Evolutionary conservation across 2,888 invertebrate species (phyloP), one percentile per base, ranked within the genome.

Genomic region (Tiliacea citrago): DNA sequence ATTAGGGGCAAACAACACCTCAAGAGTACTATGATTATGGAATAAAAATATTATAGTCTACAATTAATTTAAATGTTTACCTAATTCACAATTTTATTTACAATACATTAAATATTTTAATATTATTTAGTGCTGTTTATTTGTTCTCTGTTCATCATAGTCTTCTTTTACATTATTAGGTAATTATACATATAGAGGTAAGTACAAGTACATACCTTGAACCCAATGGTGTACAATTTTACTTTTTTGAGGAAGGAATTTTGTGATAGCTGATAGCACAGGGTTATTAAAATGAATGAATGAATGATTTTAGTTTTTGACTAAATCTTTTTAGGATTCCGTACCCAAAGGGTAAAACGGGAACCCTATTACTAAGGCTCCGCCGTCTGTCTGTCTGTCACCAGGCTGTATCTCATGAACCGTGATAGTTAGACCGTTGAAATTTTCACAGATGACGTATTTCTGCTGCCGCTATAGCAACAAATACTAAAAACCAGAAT

Each of bases 1-100:
- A 87, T 92, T 49, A 88, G 84, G 67, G 93, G 93, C 10, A 90
- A 84, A 66, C 87, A 79, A n/a, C 88, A 89, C 66, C 75, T 49
- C 5, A 74, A 77, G 35, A 80, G 35, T 79, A 47, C 21, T 24
- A 29, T 21, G 9, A 66, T 8, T 39, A 62, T 57, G 13, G 16
- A 73, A 35, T 35, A 35, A 55, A 69, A 57, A 24, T 39, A 13
- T 24, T 2, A 51, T 47, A n/a, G 18, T 9, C 47, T 24, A 9
- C 1, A 24, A 29, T 73, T 24, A n/a, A 29, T 18, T 55, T 55
- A 13, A 0, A 0, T 24, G 21, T 39, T 21, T 35, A 21, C 24
- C 2, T 35, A 21, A 6, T 35, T 18, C 21, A 49, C 9, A 65
- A 49, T 21, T 21, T 10, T n/a, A n/a, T n/a, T 35, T 51, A 16